Evolutionary conservation across 2,113 vertebrate species (phyloP), one percentile per base, ranked within the genome.

Genomic region (Grantiella picta): DNA sequence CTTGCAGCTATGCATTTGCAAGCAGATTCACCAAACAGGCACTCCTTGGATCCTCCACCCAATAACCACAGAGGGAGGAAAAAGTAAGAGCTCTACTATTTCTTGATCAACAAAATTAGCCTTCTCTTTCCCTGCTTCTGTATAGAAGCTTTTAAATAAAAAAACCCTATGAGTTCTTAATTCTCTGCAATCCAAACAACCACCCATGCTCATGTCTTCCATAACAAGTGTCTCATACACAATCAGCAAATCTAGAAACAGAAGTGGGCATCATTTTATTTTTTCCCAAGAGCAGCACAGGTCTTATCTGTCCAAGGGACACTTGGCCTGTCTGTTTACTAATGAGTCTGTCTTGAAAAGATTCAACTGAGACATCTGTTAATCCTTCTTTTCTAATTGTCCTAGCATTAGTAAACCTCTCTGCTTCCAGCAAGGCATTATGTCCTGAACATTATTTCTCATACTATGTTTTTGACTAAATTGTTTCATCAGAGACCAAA

Each of bases 241-340:
- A 88, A 66, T 29, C 29, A 77, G 64, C 12, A 89, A 80, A 63
- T 38, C 78, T 88, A 90, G 88, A 94, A 95, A 96, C 69, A 93
- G 79, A 82, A 79, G 11, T 38, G 40, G 42, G 11, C 36, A n/a
- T 87, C 40, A 27, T 82, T 40, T 14, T 69, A 27, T 33, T 79
- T 86, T 80, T 42, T 19, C 50, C n/a, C 63, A 88, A 45, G 53
- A 76, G 63, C 25, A 81, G 42, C 50, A 24, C 6, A 70, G 56
- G 54, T 78, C 60, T 16, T 76, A 75, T 63, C 75, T 86, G 68
- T 76, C 60, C 54, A 50, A 47, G 82, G 42, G 47, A 90, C 68
- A 59, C 38, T 47, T 38, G 24, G 50, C 38, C 47, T 80, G 50
- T 52, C 28, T 82, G n/a, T 73, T 87, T 63, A 50, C 52, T 79